Percentiles rank a stretch among this genome's conserved stretches.
Conservation (phyloP, 2,888 invertebrate species). For the Cacoxenus indagator region DNA sequence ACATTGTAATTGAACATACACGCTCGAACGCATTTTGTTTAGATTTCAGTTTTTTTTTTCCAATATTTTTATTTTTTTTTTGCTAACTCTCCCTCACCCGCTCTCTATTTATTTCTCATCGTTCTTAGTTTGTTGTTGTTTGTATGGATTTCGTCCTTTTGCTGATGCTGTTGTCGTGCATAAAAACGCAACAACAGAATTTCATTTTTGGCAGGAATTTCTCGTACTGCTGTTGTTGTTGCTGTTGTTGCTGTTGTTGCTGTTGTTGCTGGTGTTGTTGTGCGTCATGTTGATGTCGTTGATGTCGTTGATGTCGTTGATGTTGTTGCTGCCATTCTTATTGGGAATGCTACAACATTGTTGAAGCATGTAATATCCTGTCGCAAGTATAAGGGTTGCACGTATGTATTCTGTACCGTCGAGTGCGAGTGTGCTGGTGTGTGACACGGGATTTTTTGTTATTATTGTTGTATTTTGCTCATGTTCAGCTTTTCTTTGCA, state of each 20-base stretch:
- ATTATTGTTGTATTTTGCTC: slow-evolving; percentile 25
- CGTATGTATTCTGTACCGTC: slow-evolving; percentile 30
- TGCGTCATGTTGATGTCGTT: slow-evolving; percentile 10
- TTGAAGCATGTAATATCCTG: slow-evolving; percentile 64
- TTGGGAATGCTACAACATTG: slow-evolving; percentile 65
- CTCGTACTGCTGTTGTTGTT: slow-evolving; percentile 25
- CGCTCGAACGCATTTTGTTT: slow-evolving; percentile 64
- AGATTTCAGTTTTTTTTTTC: slow-evolving; percentile 55
- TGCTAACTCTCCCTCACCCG: slow-evolving; percentile 27
- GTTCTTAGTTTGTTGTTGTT: slow-evolving; percentile 32
- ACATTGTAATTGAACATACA: slow-evolving; percentile 66
- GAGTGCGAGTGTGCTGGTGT: background rate
- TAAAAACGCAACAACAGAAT: slow-evolving; percentile 62
- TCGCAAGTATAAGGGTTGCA: slow-evolving; percentile 58
- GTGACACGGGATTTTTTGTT: slow-evolving; percentile 42
- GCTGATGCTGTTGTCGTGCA: slow-evolving; percentile 42
- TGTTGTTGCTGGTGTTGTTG: slow-evolving; percentile 24
- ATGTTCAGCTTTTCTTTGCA: slow-evolving; percentile 44
- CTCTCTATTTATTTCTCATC: slow-evolving; percentile 34
- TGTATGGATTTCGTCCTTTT: slow-evolving; percentile 24
- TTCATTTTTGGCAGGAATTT: slow-evolving; percentile 63
- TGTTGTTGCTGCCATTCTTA: slow-evolving; percentile 40
- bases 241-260: background rate
- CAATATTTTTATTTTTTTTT: slow-evolving; percentile 25
- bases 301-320: background rate